phyloP scores from a whole-genome alignment of 2,888 invertebrate genomes.

The Globia sparganii region DNA sequence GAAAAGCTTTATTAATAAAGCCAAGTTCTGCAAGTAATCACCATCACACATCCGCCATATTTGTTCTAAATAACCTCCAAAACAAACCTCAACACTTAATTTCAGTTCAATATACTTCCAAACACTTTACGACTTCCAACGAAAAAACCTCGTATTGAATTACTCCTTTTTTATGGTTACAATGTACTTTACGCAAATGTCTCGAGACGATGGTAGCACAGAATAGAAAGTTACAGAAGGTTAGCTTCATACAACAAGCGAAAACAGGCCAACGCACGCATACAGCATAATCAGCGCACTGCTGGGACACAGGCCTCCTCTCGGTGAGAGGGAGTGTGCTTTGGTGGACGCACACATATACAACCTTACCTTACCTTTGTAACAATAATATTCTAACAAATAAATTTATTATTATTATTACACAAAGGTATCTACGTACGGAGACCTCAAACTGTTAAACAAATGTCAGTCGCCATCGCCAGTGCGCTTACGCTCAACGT shows the following conservation, averaged over 20 bases:
- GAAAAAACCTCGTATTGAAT: slow-evolving; percentile 63
- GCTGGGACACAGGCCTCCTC: neutral
- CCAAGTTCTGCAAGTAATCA: neutral
- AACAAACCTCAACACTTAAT: slow-evolving; percentile 49
- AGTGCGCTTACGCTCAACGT: neutral
- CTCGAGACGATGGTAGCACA: slow-evolving; percentile 40
- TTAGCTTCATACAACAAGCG: neutral
- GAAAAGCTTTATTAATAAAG: neutral
- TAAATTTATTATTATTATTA: too few relatives aligned
- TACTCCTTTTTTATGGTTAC: slow-evolving; percentile 71
- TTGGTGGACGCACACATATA: neutral
- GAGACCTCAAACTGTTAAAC: neutral
- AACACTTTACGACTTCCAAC: slow-evolving; percentile 48
- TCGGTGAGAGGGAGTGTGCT: too few relatives aligned
- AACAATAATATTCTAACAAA: too few relatives aligned
- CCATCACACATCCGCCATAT: neutral
- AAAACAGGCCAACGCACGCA: neutral
- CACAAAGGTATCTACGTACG: neutral
- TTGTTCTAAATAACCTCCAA: slow-evolving; percentile 30
- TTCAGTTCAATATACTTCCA: slow-evolving; percentile 60
- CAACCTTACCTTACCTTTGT: too few relatives aligned
- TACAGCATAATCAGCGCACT: neutral
- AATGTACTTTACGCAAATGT: slow-evolving; percentile 72
- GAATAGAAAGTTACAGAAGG: neutral
- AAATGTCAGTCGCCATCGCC: neutral